phyloP scores from a whole-genome alignment of 2,113 vertebrate genomes.

The Saguinus midas region DNA sequence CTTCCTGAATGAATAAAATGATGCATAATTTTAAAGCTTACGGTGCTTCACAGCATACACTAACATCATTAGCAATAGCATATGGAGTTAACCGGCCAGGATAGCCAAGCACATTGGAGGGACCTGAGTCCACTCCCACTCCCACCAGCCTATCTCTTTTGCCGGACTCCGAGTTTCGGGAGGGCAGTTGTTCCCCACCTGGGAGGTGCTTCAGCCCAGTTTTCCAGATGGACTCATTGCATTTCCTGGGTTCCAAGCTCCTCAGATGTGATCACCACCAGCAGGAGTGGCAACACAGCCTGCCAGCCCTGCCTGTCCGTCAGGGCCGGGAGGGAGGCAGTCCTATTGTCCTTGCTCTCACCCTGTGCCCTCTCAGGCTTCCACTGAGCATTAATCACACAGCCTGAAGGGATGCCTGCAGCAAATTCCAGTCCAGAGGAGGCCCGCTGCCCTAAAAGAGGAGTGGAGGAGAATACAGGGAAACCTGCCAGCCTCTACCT shows the following conservation, averaged over 20 bases:
- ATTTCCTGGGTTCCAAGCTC: not conserved
- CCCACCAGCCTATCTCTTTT: rapidly evolving
- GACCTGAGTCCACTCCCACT: not conserved
- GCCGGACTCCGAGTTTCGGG: not conserved
- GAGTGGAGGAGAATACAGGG: not conserved
- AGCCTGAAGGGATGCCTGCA: not conserved
- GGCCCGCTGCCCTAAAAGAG: rapidly evolving
- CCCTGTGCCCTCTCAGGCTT: not conserved
- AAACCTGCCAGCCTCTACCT: not conserved
- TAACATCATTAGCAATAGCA: rapidly evolving
- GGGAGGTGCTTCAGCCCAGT: not conserved
- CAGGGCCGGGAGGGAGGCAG: not conserved
- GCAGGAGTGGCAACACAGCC: not conserved
- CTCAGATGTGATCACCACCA: not conserved
- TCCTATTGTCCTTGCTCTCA: not conserved
- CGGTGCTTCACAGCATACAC: rapidly evolving
- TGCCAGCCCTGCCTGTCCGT: rapidly evolving
- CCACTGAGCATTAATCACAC: not conserved
- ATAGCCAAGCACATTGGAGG: rapidly evolving
- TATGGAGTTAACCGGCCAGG: not conserved
- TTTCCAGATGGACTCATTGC: not conserved
- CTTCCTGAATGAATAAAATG: rapidly evolving
- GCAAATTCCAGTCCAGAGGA: not conserved
- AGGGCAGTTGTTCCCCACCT: not conserved
- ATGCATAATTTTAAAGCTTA: rapidly evolving